These are phyloP conservation scores for Metellina segmentata DNA, from an alignment of 2,888 invertebrate species.

Conservation along the genomic window DNA sequence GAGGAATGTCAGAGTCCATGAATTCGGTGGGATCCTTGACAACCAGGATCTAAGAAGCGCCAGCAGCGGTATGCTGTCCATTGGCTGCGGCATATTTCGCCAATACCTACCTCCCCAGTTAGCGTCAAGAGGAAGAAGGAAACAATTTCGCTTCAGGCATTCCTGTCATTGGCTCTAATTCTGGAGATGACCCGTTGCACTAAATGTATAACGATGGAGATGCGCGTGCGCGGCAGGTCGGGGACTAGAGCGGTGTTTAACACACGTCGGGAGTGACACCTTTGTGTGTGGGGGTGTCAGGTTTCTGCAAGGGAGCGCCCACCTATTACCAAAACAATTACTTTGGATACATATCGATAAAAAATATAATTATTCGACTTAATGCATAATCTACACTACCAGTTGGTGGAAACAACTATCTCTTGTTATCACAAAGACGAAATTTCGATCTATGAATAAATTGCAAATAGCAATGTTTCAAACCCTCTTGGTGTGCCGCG, in stretches of 20 bases:
- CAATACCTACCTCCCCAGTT: conserved; percentile 23
- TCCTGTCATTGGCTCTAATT: conserved; percentile 14
- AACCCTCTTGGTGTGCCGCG: no score
- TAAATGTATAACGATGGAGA: neutral
- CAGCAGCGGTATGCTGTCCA: conserved; percentile 50
- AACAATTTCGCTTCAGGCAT: conserved; percentile 42
- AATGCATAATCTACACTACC: no score
- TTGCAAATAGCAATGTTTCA: no score
- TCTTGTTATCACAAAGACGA: no score
- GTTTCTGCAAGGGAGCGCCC: no score
- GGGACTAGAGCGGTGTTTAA: neutral
- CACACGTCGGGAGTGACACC: no score
- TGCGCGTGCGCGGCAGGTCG: neutral
- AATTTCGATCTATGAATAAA: no score
- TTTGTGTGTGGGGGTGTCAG: no score
- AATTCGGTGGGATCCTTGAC: conserved; percentile 46
- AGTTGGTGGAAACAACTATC: no score
- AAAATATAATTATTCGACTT: no score
- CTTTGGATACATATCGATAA: no score
- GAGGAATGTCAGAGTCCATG: conserved; percentile 56
- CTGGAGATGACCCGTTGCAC: neutral
- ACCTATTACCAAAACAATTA: no score
- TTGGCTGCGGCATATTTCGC: conserved; percentile 43
- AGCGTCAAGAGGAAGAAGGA: conserved; percentile 43
- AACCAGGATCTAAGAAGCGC: conserved; percentile 29